Conservation (phyloP, 2,113 vertebrate species). For the Callopanchax toddi region DNA sequence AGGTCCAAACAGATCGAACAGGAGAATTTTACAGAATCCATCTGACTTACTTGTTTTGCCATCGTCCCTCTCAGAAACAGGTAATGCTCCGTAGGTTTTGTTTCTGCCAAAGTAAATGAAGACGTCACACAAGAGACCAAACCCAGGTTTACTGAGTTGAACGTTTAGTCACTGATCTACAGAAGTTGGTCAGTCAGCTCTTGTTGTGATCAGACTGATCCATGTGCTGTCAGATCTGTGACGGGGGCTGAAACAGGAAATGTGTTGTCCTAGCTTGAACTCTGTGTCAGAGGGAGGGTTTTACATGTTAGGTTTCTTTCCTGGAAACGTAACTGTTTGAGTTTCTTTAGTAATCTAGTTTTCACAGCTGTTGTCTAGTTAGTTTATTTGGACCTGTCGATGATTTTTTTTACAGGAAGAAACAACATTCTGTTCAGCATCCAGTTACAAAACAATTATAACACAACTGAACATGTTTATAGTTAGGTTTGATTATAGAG, state of each 20-base stretch:
- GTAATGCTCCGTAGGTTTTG: not conserved
- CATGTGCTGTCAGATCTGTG: not conserved
- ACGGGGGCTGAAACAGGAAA: not conserved
- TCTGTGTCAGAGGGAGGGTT: not conserved
- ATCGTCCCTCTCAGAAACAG: not conserved
- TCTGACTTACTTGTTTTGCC: not conserved
- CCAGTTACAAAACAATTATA: too few relatives aligned
- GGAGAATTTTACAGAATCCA: slow-evolving; percentile 4
- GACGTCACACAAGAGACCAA: not conserved
- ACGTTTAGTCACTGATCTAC: not conserved
- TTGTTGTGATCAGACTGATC: too few relatives aligned
- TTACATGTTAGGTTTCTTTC: not conserved
- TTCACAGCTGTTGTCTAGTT: not conserved
- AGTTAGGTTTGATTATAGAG: too few relatives aligned
- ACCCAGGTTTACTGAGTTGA: not conserved
- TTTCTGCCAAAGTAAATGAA: not conserved
- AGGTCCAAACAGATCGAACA: slow-evolving; percentile 5
- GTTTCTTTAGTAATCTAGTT: not conserved
- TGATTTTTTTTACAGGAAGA: not conserved
- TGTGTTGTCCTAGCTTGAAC: not conserved
- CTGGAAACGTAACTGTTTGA: not conserved
- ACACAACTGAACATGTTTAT: too few relatives aligned
- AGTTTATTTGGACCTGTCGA: not conserved
- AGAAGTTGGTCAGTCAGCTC: not conserved
- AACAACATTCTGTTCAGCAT: too few relatives aligned